Evolutionary conservation across 2,797 vertebrate species (phyloP).

Genomic region (Xerus rutilus): DNA sequence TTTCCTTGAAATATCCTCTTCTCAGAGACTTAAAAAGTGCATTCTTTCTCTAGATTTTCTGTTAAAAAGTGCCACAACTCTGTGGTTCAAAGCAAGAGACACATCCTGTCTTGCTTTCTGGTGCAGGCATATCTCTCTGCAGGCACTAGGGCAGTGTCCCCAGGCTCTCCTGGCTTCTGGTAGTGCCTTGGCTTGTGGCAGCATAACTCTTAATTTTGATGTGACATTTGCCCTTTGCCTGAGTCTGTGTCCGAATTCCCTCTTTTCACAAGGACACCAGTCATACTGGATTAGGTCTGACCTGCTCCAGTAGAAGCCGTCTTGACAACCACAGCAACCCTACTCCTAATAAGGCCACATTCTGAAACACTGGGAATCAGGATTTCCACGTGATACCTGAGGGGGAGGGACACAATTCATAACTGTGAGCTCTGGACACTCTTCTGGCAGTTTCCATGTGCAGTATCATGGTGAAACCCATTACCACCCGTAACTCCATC

Average conservation of each 20-base stretch:
- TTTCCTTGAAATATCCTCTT: background rate
- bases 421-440: background rate
- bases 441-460: background rate
- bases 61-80: background rate
- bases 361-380: background rate
- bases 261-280: background rate
- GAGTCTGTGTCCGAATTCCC: background rate
- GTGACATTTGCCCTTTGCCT: background rate
- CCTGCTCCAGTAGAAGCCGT: background rate
- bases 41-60: background rate
- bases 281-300: background rate
- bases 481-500: rapidly evolving
- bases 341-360: background rate
- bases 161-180: background rate
- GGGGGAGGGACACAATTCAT: too few relatives aligned
- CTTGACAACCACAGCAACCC: background rate
- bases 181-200: background rate
- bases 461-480: background rate
- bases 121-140: too few relatives aligned
- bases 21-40: background rate
- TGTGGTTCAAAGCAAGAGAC: background rate
- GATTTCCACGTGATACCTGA: background rate
- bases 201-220: background rate
- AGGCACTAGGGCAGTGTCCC: too few relatives aligned
- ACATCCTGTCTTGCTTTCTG: background rate